phyloP scores from a whole-genome alignment of 2,888 invertebrate genomes.

The Cantharis rufa region DNA sequence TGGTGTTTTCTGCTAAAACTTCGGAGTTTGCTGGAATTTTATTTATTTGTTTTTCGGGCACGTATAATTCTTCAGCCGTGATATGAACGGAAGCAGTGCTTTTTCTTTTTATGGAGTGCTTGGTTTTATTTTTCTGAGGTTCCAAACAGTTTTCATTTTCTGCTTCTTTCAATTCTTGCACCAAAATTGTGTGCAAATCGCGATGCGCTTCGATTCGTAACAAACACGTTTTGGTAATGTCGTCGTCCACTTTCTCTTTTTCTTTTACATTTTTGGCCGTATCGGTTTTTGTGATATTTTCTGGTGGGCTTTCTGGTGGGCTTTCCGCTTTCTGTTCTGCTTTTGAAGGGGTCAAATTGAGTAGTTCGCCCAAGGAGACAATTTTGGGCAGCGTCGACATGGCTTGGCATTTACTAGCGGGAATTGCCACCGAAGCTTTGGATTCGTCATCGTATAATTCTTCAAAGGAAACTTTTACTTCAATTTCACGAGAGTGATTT shows the following conservation, averaged over 20 bases:
- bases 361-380: background rate
- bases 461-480: background rate
- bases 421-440: background rate
- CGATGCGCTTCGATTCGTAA: background rate
- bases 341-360: background rate
- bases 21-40: constrained; percentile 3
- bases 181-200: background rate
- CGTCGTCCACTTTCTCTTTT: background rate
- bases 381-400: background rate
- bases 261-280: background rate
- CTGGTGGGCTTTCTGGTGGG: background rate
- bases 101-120: background rate
- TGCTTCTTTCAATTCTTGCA: background rate
- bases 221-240: background rate
- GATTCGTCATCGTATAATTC: background rate
- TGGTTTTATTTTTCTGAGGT: background rate
- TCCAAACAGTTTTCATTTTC: background rate
- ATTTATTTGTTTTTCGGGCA: constrained; percentile 20
- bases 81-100: background rate
- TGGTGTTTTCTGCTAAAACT: background rate
- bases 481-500: background rate
- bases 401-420: background rate
- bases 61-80: constrained; percentile 20
- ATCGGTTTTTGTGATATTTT: background rate
- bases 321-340: background rate